A percentile compares a stretch with the other conserved stretches of the same genome.
Evolutionary conservation across 37 sponge, comb jelly and placozoan genomes (phyloP).

Genomic region (Petrosia ficiformis): DNA sequence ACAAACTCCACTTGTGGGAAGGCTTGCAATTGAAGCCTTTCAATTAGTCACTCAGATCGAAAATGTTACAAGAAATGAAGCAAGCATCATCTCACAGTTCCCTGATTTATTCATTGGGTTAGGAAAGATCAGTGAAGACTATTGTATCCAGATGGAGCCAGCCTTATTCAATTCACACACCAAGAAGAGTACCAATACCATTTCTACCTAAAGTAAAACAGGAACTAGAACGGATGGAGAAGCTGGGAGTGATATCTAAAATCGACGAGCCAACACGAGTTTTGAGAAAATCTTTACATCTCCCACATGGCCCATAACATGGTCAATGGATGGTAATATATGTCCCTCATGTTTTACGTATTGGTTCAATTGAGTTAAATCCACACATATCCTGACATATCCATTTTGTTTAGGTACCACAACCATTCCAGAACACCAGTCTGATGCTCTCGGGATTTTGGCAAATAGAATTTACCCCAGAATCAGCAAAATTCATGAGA

Average conservation of each 20-base stretch:
- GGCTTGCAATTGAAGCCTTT: conserved; percentile 5
- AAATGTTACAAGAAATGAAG: not conserved
- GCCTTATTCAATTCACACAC: not conserved
- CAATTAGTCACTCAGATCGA: conserved; percentile 8
- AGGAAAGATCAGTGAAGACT: not conserved
- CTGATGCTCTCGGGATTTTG: conserved; percentile 5
- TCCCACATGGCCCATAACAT: too few relatives aligned
- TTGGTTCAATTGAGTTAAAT: not conserved
- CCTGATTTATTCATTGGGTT: not conserved
- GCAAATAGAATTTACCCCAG: not conserved
- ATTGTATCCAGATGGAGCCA: not conserved
- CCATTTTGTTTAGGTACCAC: too few relatives aligned
- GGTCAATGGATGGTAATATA: too few relatives aligned
- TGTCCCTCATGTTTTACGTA: not conserved
- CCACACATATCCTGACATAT: not conserved
- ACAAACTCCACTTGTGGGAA: conserved; percentile 2
- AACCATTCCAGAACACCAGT: not conserved
- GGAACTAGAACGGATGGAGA: not conserved
- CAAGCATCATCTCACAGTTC: not conserved
- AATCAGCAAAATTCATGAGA: not conserved
- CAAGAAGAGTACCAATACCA: not conserved
- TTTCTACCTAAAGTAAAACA: conserved; percentile 1
- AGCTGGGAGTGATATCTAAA: not conserved
- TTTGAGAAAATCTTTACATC: not conserved
- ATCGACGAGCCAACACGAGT: not conserved